phyloP scores from a whole-genome alignment of 2,888 invertebrate species.

The Harmothoe impar region DNA sequence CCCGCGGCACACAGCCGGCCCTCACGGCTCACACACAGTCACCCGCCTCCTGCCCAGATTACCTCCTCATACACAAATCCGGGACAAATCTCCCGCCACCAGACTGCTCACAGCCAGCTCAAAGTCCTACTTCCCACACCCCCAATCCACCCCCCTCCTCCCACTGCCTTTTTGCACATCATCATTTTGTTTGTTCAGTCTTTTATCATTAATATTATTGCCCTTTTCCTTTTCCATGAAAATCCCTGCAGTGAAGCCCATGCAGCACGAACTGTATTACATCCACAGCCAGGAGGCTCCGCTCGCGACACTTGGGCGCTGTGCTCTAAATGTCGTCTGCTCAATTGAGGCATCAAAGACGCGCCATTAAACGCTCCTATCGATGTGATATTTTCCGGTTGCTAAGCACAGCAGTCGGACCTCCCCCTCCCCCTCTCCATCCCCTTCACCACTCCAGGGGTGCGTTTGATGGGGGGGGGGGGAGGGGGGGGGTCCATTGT shows the following conservation, averaged over 20 bases:
- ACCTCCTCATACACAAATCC: constrained; percentile 59
- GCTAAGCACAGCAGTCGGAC: constrained; percentile 2
- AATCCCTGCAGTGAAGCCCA: constrained; percentile 14
- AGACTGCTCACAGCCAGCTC: constrained; percentile 30
- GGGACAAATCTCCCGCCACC: constrained; percentile 49
- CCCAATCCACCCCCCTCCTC: not conserved
- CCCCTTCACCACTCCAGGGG: not conserved
- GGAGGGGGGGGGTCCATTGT: not conserved
- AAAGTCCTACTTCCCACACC: not conserved
- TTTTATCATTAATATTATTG: constrained; percentile 24
- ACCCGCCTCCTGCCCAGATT: not conserved
- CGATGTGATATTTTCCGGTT: constrained; percentile 32
- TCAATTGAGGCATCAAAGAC: not conserved
- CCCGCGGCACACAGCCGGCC: constrained; percentile 41
- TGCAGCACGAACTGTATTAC: not conserved
- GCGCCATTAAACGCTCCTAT: constrained; percentile 42
- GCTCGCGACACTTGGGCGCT: not conserved
- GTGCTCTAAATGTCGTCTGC: constrained; percentile 21
- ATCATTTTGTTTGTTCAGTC: not conserved
- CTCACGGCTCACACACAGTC: constrained; percentile 56
- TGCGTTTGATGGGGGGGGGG: not conserved
- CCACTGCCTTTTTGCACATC: not conserved
- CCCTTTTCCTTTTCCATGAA: not conserved
- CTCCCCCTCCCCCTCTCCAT: not conserved
- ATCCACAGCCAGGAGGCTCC: not conserved